These are phyloP conservation scores for Danio choprae DNA, from an alignment of 2,797 vertebrate genomes.

Conservation along the genomic window DNA sequence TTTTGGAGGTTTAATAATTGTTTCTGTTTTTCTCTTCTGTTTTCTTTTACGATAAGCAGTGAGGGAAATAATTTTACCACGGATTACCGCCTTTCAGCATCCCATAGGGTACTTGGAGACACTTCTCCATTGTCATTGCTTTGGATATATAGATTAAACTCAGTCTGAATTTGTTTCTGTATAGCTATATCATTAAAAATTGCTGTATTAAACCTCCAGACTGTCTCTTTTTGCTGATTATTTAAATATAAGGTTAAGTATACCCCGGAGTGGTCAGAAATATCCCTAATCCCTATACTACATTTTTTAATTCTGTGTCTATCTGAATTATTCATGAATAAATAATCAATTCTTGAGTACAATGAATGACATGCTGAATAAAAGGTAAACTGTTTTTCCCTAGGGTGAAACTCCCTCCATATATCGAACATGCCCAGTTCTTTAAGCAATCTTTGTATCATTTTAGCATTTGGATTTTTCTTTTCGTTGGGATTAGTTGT, in stretches of 20 bases:
- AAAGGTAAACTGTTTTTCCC: background rate
- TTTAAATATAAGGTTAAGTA: background rate
- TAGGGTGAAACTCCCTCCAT: background rate
- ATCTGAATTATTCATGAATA: background rate
- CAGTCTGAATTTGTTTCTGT: too few relatives aligned
- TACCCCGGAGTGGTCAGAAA: background rate
- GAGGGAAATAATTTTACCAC: too few relatives aligned
- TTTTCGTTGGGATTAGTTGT: too few relatives aligned
- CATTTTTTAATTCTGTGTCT: constrained; percentile 1
- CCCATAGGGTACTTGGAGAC: too few relatives aligned
- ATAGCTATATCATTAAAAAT: background rate
- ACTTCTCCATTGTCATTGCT: too few relatives aligned
- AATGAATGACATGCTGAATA: background rate
- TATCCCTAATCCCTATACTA: background rate
- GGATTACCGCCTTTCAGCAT: too few relatives aligned
- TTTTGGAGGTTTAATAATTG: too few relatives aligned
- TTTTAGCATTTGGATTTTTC: too few relatives aligned
- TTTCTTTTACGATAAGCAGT: too few relatives aligned
- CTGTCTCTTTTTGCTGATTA: background rate
- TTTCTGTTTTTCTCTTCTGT: too few relatives aligned
- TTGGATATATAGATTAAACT: background rate
- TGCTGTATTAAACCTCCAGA: background rate
- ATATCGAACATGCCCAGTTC: too few relatives aligned
- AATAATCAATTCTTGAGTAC: constrained; percentile 2
- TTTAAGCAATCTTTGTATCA: too few relatives aligned